Base-by-base conservation (phyloP, 2,797 vertebrate genomes). In the Lacerta viridis region DNA sequence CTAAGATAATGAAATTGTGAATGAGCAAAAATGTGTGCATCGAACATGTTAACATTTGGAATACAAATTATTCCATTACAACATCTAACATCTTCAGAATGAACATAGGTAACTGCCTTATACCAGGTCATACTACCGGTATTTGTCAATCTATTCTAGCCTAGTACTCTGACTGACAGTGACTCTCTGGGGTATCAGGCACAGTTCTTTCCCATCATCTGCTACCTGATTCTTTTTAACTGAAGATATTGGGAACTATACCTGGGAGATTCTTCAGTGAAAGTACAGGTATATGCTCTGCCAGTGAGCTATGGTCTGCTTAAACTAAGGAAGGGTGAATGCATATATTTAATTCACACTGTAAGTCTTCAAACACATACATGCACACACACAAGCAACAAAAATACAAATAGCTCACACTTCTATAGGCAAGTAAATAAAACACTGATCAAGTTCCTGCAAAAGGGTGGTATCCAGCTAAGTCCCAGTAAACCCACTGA, bases 1-100 rank as follows among this genome's bases (percentile, higher is more conserved):
- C 71, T 1, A 89, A 91, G 17, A 76, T 5, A 92, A 83, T 74
- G 15, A 87, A n/a, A 90, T 1, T 1, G 0, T 59, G 86, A 23
- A 5, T 17, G 46, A 4, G 5, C 43, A 78, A 78, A 43, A 7
- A 55, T 79, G 7, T 59, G 43, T 69, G 10, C 20, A 61, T 25
- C 83, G 41, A 59, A 85, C 50, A 76, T 25, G 8, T 61, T 50
- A 76, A 43, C 61, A 46, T 36, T 15, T 6, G 8, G 1, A 76
- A 9, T 74, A 43, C 3, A n/a, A 59, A 74, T 46, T 13, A n/a
- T 46, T 69, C 10, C 25, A n/a, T 80, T 66, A 13, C 1, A 64
- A 41, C 36, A 68, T 72, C 11, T 75, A 64, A 41, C 39, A 69
- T 75, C 25, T 76, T 85, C 71, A 36, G n/a, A 33, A 74, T 36